phyloP scores from a whole-genome alignment of 2,113 vertebrate genomes.

The Otis tarda region DNA sequence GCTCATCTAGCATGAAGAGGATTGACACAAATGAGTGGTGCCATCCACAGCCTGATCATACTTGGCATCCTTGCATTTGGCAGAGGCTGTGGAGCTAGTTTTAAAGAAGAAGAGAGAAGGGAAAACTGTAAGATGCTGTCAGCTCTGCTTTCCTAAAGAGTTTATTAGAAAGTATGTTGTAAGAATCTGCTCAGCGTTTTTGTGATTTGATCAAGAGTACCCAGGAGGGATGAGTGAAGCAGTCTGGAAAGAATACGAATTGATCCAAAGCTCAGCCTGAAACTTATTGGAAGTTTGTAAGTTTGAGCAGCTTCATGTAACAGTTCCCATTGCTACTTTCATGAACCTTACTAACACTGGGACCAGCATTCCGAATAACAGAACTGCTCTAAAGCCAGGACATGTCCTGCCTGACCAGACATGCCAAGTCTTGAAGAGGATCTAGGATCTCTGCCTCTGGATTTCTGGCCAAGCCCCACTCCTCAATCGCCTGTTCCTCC shows the following conservation, averaged over 20 bases:
- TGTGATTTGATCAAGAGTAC: slow-evolving; percentile 35
- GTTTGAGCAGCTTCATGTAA: neutral
- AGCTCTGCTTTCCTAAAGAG: slow-evolving; percentile 40
- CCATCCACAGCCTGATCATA: slow-evolving; percentile 40
- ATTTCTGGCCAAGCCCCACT: neutral
- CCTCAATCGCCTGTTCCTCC: neutral
- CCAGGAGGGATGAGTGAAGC: neutral
- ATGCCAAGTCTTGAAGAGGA: neutral
- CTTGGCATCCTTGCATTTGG: slow-evolving; percentile 36
- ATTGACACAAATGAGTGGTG: slow-evolving; percentile 27
- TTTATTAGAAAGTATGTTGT: slow-evolving; percentile 35
- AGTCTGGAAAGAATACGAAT: slow-evolving; percentile 25
- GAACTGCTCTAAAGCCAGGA: neutral
- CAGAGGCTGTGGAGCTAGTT: slow-evolving; percentile 18
- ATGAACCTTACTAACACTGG: neutral
- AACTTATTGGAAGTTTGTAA: neutral
- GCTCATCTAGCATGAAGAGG: neutral
- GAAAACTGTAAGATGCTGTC: slow-evolving; percentile 37
- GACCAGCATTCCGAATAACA: neutral
- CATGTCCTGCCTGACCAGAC: neutral
- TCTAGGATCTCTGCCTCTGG: neutral
- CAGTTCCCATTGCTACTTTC: neutral
- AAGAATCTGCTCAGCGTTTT: slow-evolving; percentile 48
- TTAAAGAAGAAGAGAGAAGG: slow-evolving; percentile 12
- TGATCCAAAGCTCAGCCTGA: slow-evolving; percentile 32